Evolutionary conservation across 2,888 invertebrate species (phyloP), one percentile per base, ranked within the genome.

Genomic region (Noctua janthe): DNA sequence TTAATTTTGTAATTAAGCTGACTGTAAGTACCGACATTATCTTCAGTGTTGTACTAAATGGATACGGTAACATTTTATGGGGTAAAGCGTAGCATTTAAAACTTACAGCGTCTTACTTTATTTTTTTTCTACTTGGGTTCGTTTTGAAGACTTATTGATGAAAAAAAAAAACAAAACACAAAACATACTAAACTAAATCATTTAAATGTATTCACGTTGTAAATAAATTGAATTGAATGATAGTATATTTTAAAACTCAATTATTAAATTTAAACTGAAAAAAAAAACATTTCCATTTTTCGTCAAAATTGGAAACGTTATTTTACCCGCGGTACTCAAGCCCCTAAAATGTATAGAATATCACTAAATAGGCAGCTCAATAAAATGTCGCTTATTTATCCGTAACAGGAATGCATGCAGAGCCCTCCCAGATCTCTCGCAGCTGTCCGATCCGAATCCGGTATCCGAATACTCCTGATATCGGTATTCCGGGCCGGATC

Each of bases 381-480:
- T 54, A 74, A 82, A 82, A 83, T 71, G 23, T 56, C 66, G 82
- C 17, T 29, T 74, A 82, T 66, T 74, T 51, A 73, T 51, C 23
- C 59, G 59, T 15, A 64, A 66, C 39, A 59, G 82, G 82, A 71
- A 86, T 86, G 75, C 82, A 66, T 82, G 74, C 51, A 66, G 59
- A 67, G 56, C 66, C 20, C 66, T 82, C 23, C 35, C 59, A 39
- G 47, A 54, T 71, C 39, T 51, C 43, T 76, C 59, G 51, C 29
- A 77, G 29, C 54, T 73, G 59, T 87, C 73, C 39, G 54, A 47
- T 67, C 51, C 56, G 39, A 62, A 76, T 71, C 66, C 62, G 78
- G 74, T 51, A 84, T 78, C 56, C 67, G 56, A 76, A 20, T 64
- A 76, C 51, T 70, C 59, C 47, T 39, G 84, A 73, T 72, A 73